Base-by-base conservation (phyloP, 35 echinoderm and acorn worm genomes). In the Diadema setosum region DNA sequence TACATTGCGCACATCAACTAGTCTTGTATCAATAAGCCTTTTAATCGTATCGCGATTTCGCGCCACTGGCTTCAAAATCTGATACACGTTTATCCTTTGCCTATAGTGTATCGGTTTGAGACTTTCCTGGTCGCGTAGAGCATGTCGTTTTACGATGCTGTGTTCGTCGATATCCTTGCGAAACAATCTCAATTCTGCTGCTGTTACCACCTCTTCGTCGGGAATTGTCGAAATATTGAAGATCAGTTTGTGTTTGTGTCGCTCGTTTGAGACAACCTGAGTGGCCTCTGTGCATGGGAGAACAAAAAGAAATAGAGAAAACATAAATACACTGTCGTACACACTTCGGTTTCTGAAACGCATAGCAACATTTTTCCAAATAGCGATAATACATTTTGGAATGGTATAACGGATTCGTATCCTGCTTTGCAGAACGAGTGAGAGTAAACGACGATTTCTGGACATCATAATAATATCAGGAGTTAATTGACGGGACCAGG, bases 81-180 rank as follows among this genome's bases (percentile, higher is more conserved):
- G 89, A 87, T 94, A 92, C 61, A 98, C 55, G 89, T 95, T 99
- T 82, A 99, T 89, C 63, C 90, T 92, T 58, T 99, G 93, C 57
- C 25, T 87, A 36, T 78, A 78, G 37, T 78, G 73, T 41, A 78
- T 78, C 35, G 73, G 73, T 36, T 78, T 33, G 23, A 86, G 46
- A 78, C 61, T 43, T 86, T 91, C 65, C 21, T 45, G 63, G 23
- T 78, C 64, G 44, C 65, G 46, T 58, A 93, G 81, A 43, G 86
- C 60, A 67, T 88, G 86, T 23, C 76, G 48, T 84, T 87, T 88
- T 34, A 37, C 45, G 39, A 92, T 96, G 42, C 11, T 92, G 80
- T 75, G 89, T n/a, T 91, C 82, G 11, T 91, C 84, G 75, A 82
- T 75, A 52, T 86, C 81, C 16, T 89, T 43, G 12, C 94, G 85